Conservation (phyloP, 2,113 vertebrate genomes). For the Daphoenositta chrysoptera region DNA sequence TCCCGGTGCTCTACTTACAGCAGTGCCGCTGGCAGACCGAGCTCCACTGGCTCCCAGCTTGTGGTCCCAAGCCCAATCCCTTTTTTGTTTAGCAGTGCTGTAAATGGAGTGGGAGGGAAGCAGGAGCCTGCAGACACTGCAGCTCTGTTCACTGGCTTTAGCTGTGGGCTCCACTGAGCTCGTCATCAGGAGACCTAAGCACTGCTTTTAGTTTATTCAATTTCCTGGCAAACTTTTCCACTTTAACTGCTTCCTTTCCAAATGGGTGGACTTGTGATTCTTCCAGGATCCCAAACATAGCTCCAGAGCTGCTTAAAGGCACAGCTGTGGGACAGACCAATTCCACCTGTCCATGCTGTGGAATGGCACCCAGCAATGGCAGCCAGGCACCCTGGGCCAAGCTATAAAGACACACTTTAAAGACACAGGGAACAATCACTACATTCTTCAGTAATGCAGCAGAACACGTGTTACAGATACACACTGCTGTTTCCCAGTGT, state of each 20-base stretch:
- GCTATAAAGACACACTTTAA: not conserved
- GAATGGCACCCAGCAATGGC: not conserved
- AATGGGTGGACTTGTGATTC: not conserved
- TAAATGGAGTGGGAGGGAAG: conserved; percentile 11
- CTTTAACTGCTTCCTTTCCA: conserved; percentile 45
- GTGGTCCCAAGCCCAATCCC: not conserved
- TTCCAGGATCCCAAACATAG: not conserved
- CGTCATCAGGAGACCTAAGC: not conserved
- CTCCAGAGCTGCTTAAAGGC: not conserved
- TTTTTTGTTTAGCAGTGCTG: not conserved
- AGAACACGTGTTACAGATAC: not conserved
- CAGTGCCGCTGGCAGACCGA: not conserved
- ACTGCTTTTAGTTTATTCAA: conserved; percentile 13
- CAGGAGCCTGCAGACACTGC: not conserved
- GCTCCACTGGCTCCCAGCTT: not conserved
- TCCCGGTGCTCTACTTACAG: conserved; percentile 25
- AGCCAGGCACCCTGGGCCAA: not conserved
- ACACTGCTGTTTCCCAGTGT: not conserved
- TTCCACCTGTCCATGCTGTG: not conserved
- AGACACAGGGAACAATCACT: not conserved
- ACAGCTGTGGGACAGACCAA: not conserved
- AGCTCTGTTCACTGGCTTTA: not conserved
- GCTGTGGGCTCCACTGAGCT: not conserved
- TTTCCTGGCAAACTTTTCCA: conserved; percentile 40
- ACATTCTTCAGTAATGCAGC: not conserved